Evolutionary conservation across 2,888 invertebrate species (phyloP).

Genomic region (Sepioteuthis lessoniana): DNA sequence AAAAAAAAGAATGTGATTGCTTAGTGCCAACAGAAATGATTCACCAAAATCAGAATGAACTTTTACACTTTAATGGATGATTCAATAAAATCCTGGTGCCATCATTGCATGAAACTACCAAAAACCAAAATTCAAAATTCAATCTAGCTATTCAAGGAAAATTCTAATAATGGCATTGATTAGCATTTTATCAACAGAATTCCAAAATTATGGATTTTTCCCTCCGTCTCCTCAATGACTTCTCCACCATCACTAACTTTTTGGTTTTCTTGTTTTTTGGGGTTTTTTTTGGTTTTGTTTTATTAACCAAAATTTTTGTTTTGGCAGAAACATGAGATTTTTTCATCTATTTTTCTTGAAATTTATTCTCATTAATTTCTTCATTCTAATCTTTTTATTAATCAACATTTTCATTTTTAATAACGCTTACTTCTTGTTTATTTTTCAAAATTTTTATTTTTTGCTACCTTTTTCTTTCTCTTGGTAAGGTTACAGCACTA

Average conservation of each 20-base stretch:
- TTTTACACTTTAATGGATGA: not conserved
- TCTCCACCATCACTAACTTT: not conserved
- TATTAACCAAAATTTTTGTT: not conserved
- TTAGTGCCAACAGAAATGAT: not conserved
- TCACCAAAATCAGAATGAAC: not conserved
- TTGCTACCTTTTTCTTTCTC: not conserved
- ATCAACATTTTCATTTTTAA: not conserved
- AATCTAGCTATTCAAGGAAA: not conserved
- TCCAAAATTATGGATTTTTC: slow-evolving; percentile 2
- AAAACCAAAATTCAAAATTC: not conserved
- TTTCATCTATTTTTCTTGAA: not conserved
- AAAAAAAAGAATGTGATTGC: not conserved
- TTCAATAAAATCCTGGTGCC: not conserved
- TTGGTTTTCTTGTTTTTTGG: not conserved
- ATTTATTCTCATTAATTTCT: not conserved
- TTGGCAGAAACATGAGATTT: not conserved
- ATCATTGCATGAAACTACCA: not conserved
- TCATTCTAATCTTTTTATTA: not conserved
- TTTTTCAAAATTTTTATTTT: not conserved
- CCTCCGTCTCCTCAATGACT: not conserved
- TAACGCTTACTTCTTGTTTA: not conserved
- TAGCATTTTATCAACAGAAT: not conserved
- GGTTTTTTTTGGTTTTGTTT: too few species aligned
- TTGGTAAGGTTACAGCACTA: not conserved
- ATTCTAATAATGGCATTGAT: slow-evolving; percentile 12